A percentile compares a stretch with the other conserved stretches of the same genome.
These are phyloP conservation scores for Microtus ochrogaster DNA, from an alignment of 2,113 vertebrate species.

Conservation along the genomic window DNA sequence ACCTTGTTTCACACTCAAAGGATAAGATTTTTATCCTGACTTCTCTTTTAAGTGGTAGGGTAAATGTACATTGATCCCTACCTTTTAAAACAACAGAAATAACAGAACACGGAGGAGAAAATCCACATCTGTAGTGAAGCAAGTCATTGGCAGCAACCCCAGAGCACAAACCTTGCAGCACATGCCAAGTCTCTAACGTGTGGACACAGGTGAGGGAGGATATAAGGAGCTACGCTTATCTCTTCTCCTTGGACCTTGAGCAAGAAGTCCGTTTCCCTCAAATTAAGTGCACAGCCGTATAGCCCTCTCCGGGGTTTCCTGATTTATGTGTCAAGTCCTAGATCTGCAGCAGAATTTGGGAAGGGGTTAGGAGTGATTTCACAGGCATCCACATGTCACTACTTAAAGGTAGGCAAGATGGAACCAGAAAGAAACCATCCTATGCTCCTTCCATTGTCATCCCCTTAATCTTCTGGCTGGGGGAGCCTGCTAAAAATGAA, in stretches of 20 bases:
- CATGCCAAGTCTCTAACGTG: background rate
- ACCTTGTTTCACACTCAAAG: background rate
- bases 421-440: background rate
- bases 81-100: conserved; percentile 34
- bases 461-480: background rate
- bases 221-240: background rate
- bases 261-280: conserved; percentile 18
- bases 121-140: background rate
- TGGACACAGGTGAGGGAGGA: background rate
- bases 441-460: background rate
- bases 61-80: background rate
- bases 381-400: background rate
- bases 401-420: background rate
- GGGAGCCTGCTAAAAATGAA: background rate
- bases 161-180: background rate
- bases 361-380: background rate
- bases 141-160: conserved; percentile 9
- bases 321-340: background rate
- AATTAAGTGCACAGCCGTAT: background rate
- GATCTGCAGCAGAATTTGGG: background rate
- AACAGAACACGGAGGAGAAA: conserved; percentile 45
- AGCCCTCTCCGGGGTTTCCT: background rate
- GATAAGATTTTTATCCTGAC: background rate
- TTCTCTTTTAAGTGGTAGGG: conserved; percentile 5
- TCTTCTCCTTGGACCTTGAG: conserved; percentile 41